These are phyloP conservation scores for Allygus modestus DNA, from an alignment of 2,888 invertebrate genomes.

Conservation along the genomic window DNA sequence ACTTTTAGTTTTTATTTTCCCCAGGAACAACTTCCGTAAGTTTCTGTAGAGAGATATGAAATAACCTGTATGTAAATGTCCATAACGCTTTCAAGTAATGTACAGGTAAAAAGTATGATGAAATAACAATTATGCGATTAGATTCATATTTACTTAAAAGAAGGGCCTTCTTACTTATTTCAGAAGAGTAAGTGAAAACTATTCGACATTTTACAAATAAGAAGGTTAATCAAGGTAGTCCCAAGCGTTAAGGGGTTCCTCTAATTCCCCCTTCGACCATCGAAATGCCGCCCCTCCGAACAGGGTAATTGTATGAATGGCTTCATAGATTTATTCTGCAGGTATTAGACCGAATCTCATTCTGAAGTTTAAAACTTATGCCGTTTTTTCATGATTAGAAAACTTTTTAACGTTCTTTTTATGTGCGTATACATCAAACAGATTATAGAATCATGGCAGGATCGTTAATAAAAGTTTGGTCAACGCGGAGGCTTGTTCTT, in stretches of 20 bases:
- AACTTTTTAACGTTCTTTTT: constrained; percentile 58
- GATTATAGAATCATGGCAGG: constrained; percentile 55
- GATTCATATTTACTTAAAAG: too few relatives aligned
- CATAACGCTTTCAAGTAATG: too few relatives aligned
- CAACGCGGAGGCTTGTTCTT: constrained; percentile 27
- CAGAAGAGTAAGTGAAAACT: too few relatives aligned
- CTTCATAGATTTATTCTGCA: constrained; percentile 58
- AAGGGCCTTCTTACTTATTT: too few relatives aligned
- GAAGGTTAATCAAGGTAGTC: background rate
- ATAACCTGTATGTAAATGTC: too few relatives aligned
- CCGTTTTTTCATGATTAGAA: constrained; percentile 59
- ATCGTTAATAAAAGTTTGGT: constrained; percentile 54
- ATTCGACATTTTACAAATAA: background rate
- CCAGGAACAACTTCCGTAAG: too few relatives aligned
- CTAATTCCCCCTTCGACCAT: constrained; percentile 25
- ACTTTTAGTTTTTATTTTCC: too few relatives aligned
- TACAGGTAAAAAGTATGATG: too few relatives aligned
- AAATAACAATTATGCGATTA: too few relatives aligned
- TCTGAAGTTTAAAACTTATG: constrained; percentile 54
- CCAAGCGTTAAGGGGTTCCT: background rate
- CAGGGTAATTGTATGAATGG: constrained; percentile 53
- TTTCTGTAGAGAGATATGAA: too few relatives aligned
- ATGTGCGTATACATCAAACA: constrained; percentile 58
- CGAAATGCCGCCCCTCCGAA: background rate
- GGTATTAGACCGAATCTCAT: constrained; percentile 56